phyloP scores from a whole-genome alignment of 2,113 vertebrate genomes.

The Anthoscopus minutus region DNA sequence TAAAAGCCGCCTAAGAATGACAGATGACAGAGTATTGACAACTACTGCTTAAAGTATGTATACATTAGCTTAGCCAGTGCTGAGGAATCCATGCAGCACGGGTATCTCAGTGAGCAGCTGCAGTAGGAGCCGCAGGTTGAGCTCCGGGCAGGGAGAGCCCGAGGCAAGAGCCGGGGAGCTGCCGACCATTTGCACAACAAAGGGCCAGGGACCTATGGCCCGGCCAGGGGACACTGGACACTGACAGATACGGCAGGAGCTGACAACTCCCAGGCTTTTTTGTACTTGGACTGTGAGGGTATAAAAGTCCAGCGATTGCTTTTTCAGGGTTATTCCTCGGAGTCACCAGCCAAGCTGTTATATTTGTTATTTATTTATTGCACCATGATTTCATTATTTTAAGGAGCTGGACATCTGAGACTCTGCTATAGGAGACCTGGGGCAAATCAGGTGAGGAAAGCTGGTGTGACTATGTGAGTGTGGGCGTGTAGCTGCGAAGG shows the following conservation, averaged over 20 bases:
- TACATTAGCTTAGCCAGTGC: background rate
- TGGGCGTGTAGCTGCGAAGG: background rate
- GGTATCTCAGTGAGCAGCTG: background rate
- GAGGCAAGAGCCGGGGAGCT: background rate
- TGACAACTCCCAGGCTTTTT: background rate
- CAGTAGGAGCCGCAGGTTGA: background rate
- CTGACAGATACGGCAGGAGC: background rate
- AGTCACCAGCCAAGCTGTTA: background rate
- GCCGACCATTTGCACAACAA: background rate
- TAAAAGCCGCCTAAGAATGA: background rate
- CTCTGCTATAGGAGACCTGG: background rate
- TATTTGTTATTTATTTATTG: background rate
- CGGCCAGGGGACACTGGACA: background rate
- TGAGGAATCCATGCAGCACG: background rate
- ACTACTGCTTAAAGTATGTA: background rate
- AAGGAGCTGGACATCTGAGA: background rate
- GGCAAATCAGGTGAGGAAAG: background rate
- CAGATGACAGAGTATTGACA: background rate
- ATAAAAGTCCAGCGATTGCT: background rate
- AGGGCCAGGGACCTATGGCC: background rate
- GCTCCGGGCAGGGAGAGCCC: background rate
- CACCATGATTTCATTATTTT: background rate
- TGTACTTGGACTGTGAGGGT: accelerated
- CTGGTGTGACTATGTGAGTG: background rate
- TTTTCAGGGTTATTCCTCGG: background rate